Evolutionary conservation across 2,888 invertebrate species (phyloP), one percentile per base, ranked within the genome.

Genomic region (Apotomis capreana): DNA sequence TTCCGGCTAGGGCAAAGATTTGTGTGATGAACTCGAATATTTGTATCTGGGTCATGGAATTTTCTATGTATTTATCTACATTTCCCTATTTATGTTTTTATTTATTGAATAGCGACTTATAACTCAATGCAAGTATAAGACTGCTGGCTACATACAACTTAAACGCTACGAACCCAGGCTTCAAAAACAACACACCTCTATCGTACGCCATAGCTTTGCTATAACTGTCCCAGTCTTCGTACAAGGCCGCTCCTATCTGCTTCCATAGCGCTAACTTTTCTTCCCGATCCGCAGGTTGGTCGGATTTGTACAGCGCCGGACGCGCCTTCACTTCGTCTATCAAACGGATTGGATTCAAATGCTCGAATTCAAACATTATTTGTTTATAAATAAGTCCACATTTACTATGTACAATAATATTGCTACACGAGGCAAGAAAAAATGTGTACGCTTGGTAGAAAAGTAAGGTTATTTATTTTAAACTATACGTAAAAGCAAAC

Each of bases 261-360:
- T 92, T 91, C 92, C 92, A 93, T 68, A 90, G 77, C 67, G 81
- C 80, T 69, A 92, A 80, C 75, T 88, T 88, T 74, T 93, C 94
- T 76, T 91, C 87, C 60, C 94, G 85, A 82, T 94, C 90, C 69
- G 93, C 84, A 76, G 94, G 91, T 81, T 91, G 87, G 76, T 87
- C 92, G 79, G 83, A 64, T 60, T 82, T 83, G 79, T 89, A 92
- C 74, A 92, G 76, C 0, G 84, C 87, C 0, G 90, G 91, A 65
- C 94, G 89, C 77, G 89, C 90, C 78, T 92, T 92, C 52, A 92
- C 85, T 80, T 90, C 93, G 69, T 88, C 89, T 79, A 93, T 92
- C 78, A 93, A 78, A 64, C 82, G 80, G 15, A 84, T 77, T 9
- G 91, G 89, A 76, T 86, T 86, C 78, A 89, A 87, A 54, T 84